A percentile compares a stretch with the other conserved stretches of the same genome.
Conservation (phyloP, 2,797 vertebrate species). For the Poeciliopsis presidionis region DNA sequence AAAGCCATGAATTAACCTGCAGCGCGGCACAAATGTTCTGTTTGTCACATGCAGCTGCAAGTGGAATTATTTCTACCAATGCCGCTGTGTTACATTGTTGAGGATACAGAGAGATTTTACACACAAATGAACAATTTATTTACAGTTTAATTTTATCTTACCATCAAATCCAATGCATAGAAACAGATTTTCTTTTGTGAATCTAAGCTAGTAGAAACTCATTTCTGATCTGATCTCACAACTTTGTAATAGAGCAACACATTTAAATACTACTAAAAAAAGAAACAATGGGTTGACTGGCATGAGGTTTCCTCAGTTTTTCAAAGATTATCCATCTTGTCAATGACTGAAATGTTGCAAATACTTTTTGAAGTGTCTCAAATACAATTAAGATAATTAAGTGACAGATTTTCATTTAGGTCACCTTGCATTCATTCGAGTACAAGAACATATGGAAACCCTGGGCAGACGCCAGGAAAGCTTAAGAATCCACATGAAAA, state of each 20-base stretch:
- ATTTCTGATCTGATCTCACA: neutral
- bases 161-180: conserved; percentile 13
- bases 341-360: neutral
- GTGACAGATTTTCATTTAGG: conserved; percentile 11
- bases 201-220: conserved; percentile 8
- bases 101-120: conserved; percentile 30
- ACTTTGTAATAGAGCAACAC: neutral
- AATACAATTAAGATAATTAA: neutral
- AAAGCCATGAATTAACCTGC: conserved; percentile 71
- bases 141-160: conserved; percentile 20
- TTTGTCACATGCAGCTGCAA: conserved; percentile 65
- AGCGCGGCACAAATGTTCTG: conserved; percentile 55
- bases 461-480: conserved; percentile 8
- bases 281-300: neutral
- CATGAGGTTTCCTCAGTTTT: neutral
- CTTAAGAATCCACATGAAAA: conserved; percentile 34
- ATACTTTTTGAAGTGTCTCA: neutral
- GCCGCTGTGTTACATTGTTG: conserved; percentile 21
- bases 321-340: neutral
- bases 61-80: conserved; percentile 56
- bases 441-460: conserved; percentile 28
- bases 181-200: neutral
- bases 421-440: conserved; percentile 17
- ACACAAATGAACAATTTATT: conserved; percentile 20
- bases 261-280: conserved; percentile 4